These are phyloP conservation scores for Arion vulgaris DNA, from an alignment of 1,140 invertebrate genomes.

Conservation along the genomic window DNA sequence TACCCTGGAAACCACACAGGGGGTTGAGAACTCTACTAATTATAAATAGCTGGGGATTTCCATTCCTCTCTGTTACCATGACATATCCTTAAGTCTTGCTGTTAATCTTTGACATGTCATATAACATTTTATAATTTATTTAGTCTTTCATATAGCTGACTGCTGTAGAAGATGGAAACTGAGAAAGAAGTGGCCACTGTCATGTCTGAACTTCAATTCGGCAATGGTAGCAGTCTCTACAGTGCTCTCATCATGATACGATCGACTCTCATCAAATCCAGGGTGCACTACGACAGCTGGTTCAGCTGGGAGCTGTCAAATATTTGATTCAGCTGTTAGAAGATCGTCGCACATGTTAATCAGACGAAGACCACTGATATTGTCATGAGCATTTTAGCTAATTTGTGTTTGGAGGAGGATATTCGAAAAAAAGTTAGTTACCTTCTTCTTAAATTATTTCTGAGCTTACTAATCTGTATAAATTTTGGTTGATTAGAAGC, in stretches of 20 bases:
- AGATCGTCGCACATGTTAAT: neutral
- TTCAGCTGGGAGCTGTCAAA: neutral
- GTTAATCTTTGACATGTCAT: no score
- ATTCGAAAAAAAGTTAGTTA: conserved; percentile 16
- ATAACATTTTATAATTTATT: no score
- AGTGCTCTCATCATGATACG: conserved; percentile 29
- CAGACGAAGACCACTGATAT: conserved; percentile 21
- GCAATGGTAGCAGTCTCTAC: conserved; percentile 18
- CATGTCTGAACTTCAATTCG: conserved; percentile 6
- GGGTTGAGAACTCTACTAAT: no score
- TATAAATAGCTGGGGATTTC: no score
- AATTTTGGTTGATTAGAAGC: no score
- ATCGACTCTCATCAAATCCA: conserved; percentile 27
- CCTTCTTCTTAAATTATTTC: no score
- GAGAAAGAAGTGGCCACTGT: conserved; percentile 23
- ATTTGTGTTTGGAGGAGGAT: conserved; percentile 28
- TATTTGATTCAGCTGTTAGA: conserved; percentile 17
- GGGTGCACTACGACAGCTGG: neutral
- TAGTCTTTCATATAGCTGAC: neutral
- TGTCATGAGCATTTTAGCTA: conserved; percentile 32
- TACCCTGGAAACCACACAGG: no score
- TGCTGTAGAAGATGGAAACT: neutral
- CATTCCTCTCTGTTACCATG: no score
- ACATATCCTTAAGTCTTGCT: no score
- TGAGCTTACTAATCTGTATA: no score